Conservation (phyloP, 2,888 invertebrate genomes). For the Venusia cambrica region DNA sequence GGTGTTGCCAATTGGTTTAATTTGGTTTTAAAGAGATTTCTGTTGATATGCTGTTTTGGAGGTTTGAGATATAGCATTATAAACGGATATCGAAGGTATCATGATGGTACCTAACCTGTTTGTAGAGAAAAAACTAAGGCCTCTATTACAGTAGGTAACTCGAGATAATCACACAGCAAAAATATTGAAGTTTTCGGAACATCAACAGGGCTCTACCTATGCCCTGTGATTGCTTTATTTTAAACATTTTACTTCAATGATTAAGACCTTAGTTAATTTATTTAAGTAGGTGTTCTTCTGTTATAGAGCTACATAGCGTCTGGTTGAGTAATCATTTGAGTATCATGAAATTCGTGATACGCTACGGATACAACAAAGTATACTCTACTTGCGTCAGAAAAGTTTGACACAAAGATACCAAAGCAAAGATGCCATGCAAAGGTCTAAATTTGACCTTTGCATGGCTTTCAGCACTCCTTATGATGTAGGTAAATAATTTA, state of each 20-base stretch:
- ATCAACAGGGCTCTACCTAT: constrained; percentile 1
- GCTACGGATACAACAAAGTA: constrained; percentile 10
- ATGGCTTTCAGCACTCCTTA: too few relatives aligned
- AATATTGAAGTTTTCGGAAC: constrained; percentile 1
- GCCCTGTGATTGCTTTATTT: constrained; percentile 3
- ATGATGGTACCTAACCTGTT: constrained; percentile 46
- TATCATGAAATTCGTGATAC: constrained; percentile 3
- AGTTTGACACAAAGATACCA: too few relatives aligned
- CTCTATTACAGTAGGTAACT: constrained; percentile 43
- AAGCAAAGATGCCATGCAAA: too few relatives aligned
- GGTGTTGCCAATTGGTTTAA: constrained; percentile 72
- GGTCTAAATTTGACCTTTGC: too few relatives aligned
- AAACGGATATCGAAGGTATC: constrained; percentile 64
- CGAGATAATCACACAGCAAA: constrained; percentile 35
- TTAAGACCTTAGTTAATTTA: too few relatives aligned
- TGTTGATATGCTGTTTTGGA: constrained; percentile 53
- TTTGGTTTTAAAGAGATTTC: constrained; percentile 60
- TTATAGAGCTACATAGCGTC: too few relatives aligned
- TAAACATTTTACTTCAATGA: too few relatives aligned
- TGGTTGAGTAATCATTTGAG: neutral
- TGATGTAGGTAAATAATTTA: too few relatives aligned
- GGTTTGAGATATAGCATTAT: constrained; percentile 47
- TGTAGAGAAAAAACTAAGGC: constrained; percentile 48
- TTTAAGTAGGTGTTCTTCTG: too few relatives aligned
- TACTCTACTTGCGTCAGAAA: constrained; percentile 12